Base-by-base conservation (phyloP, 2,797 vertebrate genomes). In the Astyanax mexicanus region DNA sequence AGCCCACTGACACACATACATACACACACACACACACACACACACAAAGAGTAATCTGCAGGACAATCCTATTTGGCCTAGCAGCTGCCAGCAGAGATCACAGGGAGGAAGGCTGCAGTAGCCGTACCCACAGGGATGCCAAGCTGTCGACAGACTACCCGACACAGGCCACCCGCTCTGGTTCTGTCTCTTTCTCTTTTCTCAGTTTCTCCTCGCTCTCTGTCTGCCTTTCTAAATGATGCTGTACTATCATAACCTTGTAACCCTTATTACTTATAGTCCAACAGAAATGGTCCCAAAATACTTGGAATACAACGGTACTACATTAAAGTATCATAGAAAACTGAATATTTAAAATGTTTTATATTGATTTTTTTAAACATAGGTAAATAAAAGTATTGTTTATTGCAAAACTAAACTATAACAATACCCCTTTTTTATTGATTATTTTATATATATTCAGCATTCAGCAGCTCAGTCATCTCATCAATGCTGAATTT, bases 31-130 rank as follows among this genome's bases (percentile, higher is more conserved):
- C 74, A 90, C 86, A 85, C 90, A 86, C 29, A 32, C 29, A 32
- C 29, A 32, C 29, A 32, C 29, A 32, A 29, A 32, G 2, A 32
- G 84, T 92, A 92, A 93, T 91, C 91, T 92, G 85, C 89, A 90
- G 86, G 89, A 93, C 90, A 92, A 92, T 92, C 92, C 91, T 91
- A 90, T 93, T 93, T 93, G 91, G 91, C 86, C 86, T 87, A 91
- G 89, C 92, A 93, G 89, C 92, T 93, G 92, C 90, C 89, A 88
- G 88, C 74, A 61, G 88, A 89, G 90, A 91, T 92, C 91, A 89
- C 87, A 87, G 84, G 84, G 65, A 62, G 71, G 19, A 84, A 88
- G 87, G 72, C 76, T 81, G 86, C 76, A 83, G 86, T 87, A 70
- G 77, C 78, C 89, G 86, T 88, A 86, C 90, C 92, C 86, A 89